Evolutionary conservation across 2,113 vertebrate species (phyloP).

Genomic region (Grantiella picta): DNA sequence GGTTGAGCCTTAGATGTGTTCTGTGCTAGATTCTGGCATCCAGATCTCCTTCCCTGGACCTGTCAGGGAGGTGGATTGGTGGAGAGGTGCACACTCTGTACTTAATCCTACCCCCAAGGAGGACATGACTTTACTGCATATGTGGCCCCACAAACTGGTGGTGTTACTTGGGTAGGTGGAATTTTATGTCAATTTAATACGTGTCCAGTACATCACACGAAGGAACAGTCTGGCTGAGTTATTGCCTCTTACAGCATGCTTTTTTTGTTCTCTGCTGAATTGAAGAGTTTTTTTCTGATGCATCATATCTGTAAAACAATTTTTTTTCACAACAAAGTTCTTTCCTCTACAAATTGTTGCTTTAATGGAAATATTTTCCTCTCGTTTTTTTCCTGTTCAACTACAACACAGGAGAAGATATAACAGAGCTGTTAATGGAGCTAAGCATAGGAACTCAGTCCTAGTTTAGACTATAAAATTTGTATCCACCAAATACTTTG

Average conservation of each 20-base stretch:
- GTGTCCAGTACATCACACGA: accelerated
- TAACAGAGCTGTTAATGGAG: background rate
- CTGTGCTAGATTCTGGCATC: background rate
- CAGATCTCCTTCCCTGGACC: background rate
- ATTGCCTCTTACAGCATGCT: background rate
- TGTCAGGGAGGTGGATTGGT: background rate
- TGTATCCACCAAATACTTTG: background rate
- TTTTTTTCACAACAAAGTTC: background rate
- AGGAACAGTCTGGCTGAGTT: background rate
- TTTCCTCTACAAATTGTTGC: background rate
- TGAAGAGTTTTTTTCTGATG: background rate
- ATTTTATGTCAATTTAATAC: background rate
- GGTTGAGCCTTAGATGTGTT: background rate
- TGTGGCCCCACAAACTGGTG: background rate
- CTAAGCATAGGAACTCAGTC: background rate
- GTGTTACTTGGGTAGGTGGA: background rate
- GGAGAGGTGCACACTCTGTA: background rate
- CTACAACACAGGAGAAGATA: background rate
- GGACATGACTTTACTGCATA: background rate
- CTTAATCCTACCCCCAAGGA: background rate
- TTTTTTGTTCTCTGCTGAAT: background rate
- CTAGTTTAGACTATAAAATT: background rate
- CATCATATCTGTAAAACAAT: too few species aligned
- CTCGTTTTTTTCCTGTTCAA: background rate
- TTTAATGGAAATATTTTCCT: background rate